Percentiles rank a stretch among this genome's conserved stretches.
phyloP scores from a whole-genome alignment of 2,888 invertebrate genomes.

The Mactromeris polynyma region DNA sequence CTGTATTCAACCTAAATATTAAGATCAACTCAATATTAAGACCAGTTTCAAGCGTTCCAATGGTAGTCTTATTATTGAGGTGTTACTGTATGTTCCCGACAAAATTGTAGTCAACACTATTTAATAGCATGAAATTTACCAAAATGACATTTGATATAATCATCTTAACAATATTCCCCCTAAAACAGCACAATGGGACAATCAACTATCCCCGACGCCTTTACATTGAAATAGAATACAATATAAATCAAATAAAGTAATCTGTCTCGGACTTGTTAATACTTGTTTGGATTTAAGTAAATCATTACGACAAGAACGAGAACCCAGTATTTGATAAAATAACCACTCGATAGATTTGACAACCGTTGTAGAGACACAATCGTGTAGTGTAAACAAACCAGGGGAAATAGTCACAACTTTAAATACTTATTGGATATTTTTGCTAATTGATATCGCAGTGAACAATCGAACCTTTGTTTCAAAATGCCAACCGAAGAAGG shows the following conservation, averaged over 20 bases:
- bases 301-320: not conserved
- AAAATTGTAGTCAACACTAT: no score
- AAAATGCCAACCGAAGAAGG: slow-evolving; percentile 45
- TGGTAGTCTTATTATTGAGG: no score
- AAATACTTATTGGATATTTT: not conserved
- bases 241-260: not conserved
- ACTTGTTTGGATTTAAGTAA: not conserved
- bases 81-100: no score
- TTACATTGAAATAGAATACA: not conserved
- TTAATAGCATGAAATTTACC: no score
- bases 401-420: not conserved
- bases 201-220: not conserved
- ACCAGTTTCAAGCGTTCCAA: no score
- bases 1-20: no score
- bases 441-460: not conserved
- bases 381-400: slow-evolving; percentile 33
- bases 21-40: no score
- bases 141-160: no score
- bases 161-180: no score
- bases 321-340: not conserved
- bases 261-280: not conserved
- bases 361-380: slow-evolving; percentile 10
- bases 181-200: not conserved
- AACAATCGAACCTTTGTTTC: slow-evolving; percentile 8
- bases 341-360: slow-evolving; percentile 18